phyloP scores from a whole-genome alignment of 2,888 invertebrate species.

The Alentia gelatinosa region DNA sequence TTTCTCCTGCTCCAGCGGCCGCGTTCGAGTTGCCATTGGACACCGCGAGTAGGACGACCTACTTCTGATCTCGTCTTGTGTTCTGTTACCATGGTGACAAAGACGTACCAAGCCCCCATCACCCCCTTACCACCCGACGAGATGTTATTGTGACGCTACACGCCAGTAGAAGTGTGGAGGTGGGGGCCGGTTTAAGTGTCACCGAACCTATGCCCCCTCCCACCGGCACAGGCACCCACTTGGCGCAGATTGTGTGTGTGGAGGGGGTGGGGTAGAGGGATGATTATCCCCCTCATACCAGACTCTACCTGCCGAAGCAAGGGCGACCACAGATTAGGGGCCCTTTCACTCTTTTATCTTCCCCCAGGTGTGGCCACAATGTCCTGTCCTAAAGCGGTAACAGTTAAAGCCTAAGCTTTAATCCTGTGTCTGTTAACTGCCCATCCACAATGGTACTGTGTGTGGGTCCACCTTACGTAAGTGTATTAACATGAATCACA shows the following conservation, averaged over 20 bases:
- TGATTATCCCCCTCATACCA: neutral
- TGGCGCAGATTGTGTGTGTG: neutral
- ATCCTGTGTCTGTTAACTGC: too few species aligned
- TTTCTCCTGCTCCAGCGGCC: slow-evolving; percentile 12
- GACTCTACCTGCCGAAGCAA: neutral
- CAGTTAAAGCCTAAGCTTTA: too few species aligned
- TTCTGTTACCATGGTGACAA: slow-evolving; percentile 34
- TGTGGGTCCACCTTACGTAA: too few species aligned
- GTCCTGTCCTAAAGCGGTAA: too few species aligned
- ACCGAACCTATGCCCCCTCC: neutral
- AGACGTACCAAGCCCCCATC: neutral
- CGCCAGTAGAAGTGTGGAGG: neutral
- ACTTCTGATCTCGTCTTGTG: slow-evolving; percentile 40
- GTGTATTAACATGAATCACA: too few species aligned
- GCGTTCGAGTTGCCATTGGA: neutral
- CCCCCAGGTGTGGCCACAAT: too few species aligned
- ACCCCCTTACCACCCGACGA: too few species aligned
- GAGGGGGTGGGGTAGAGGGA: neutral
- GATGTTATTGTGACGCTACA: neutral
- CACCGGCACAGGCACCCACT: neutral
- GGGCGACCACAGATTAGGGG: too few species aligned
- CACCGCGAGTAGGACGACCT: neutral
- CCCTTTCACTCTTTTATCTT: too few species aligned
- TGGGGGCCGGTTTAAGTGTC: slow-evolving; percentile 12
- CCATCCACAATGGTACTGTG: too few species aligned